Evolutionary conservation across 1,140 invertebrate species (phyloP), one percentile per base, ranked within the genome.

Genomic region (Muscidifurax raptorellus): DNA sequence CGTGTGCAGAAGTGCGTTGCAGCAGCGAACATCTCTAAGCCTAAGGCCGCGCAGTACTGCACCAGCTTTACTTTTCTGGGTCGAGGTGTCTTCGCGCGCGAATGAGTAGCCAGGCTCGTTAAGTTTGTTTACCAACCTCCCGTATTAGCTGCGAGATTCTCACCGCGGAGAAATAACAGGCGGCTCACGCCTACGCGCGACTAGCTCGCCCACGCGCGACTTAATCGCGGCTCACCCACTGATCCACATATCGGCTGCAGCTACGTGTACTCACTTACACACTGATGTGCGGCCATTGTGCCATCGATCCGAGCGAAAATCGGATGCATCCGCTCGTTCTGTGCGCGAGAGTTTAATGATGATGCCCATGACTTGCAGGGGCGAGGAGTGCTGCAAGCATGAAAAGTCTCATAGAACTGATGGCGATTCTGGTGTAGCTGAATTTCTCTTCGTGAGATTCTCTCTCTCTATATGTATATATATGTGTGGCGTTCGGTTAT

Each of bases 71-170:
- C 27, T 82, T 82, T 59, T 75, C 47, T 82, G 80, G 80, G 80
- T 82, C 80, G 72, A 75, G 80, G 80, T 75, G n/a, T 82, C 80
- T 75, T 82, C 80, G 47, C 52, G 71, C 64, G 72, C 71, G 32
- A 75, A 52, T 27, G 80, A 75, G 22, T 76, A 40, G 80, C 80
- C 72, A 74, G 72, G 72, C 80, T 76, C 80, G 72, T 82, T 82
- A 82, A 82, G 71, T 82, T 82, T 82, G 80, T 76, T 82, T 82
- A 82, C 52, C 44, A 75, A 82, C 66, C 69, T 64, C 22, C 80
- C 44, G 71, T 27, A 59, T 40, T 64, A 75, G 44, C 30, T 28
- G 47, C 40, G 22, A 25, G 64, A 80, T 80, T 80, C 36, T 66
- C 64, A 64, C 47, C 40, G 36, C 15, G 22, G 22, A n/a, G n/a